A percentile compares a stretch with the other conserved stretches of the same genome.
Evolutionary conservation across 2,797 vertebrate genomes (phyloP).

Genomic region (Macropus fuliginosus): DNA sequence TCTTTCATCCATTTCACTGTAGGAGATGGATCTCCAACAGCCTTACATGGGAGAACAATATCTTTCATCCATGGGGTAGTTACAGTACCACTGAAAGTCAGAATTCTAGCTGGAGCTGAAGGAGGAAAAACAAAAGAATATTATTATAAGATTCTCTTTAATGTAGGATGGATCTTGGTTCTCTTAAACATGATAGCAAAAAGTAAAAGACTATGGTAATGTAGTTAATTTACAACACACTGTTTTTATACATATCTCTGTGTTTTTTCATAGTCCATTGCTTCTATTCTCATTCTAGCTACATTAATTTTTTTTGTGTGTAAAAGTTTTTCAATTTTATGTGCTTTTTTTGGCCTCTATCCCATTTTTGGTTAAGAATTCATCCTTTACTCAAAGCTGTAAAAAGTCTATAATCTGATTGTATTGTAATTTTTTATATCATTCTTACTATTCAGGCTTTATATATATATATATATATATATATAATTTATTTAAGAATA

Average conservation of each 20-base stretch:
- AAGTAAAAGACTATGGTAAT: accelerated
- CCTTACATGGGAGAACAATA: slow-evolving; percentile 96
- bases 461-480: neutral
- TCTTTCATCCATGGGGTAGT: slow-evolving; percentile 99
- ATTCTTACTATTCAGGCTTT: neutral
- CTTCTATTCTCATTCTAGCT: neutral
- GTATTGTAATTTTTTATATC: neutral
- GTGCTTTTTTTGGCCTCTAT: neutral
- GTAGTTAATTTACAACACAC: accelerated
- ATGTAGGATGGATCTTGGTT: neutral
- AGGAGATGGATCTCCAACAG: slow-evolving; percentile 95
- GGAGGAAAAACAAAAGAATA: slow-evolving; percentile 34
- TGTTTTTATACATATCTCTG: neutral
- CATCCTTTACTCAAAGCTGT: neutral
- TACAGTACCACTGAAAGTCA: slow-evolving; percentile 98
- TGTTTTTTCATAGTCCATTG: neutral
- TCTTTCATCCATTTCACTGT: slow-evolving; percentile 99
- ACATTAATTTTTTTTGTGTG: neutral
- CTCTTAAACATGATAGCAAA: neutral
- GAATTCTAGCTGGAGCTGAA: slow-evolving; percentile 94
- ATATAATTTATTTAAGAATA: neutral
- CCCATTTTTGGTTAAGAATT: neutral
- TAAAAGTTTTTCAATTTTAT: neutral
- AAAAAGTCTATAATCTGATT: neutral
- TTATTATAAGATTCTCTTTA: neutral